Base-by-base conservation (phyloP, 23 tunicate species). In the Styela clava region DNA sequence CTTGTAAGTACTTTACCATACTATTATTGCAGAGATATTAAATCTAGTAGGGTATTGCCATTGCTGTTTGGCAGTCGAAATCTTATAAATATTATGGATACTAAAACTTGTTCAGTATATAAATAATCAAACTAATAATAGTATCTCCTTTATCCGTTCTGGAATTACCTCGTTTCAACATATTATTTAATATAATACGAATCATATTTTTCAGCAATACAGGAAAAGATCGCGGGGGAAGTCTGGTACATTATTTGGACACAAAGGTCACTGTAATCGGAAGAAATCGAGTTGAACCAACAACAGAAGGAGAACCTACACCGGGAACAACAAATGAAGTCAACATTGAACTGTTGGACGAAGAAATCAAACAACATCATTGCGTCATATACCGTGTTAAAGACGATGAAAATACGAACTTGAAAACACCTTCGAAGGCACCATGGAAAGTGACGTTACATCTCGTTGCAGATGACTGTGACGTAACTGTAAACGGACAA, bases 391-490 rank as follows among this genome's bases (percentile, higher is more conserved):
- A 78, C 68, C 83, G 88, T 35, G 73, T 78, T 3, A 29, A 79
- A 23, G 93, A 84, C 51, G 25, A 82, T 7, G 74, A 79, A 34
- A 31, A 74, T 33, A 89, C 82, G 31, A 52, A 22, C 22, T 79
- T 64, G 2, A 61, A 84, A 52, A 65, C 35, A 23, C 63, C 69
- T 16, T 73, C 86, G 12, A 29, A 62, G 22, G 68, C 63, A 22
- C 83, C 86, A 36, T 93, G 98, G 98, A 63, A 67, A 44, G 98
- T 93, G 37, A 76, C 84, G 20, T 79, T 93, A 25, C 85, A 61
- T 26, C 85, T 89, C 12, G 85, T 91, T 22, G 29, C 44, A 27
- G 33, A 86, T 36, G 65, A 74, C 37, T 87, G 89, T 1, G 85
- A 87, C 32, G 82, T 93, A 3, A 69, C 83, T 16, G 85, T 88